Percentiles rank a stretch among this genome's conserved stretches.
Evolutionary conservation across 2,113 vertebrate genomes (phyloP).

Genomic region (Odocoileus virginianus): DNA sequence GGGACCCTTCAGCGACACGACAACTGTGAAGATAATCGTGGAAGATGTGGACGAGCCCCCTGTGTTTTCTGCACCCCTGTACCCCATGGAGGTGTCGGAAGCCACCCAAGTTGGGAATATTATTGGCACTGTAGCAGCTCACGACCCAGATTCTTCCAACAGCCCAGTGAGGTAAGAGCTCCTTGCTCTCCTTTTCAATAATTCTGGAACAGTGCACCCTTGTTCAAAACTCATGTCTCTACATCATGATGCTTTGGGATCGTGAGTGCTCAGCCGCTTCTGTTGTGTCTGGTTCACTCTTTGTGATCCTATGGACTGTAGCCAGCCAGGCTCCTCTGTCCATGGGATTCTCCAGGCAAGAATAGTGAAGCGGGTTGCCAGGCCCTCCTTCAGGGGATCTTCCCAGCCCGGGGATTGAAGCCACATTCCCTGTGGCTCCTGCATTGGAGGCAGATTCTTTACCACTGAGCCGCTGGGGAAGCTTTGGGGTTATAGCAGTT

Average conservation of each 20-base stretch:
- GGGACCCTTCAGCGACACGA: slow-evolving; percentile 92
- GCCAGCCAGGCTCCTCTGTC: neutral
- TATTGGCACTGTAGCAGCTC: slow-evolving; percentile 92
- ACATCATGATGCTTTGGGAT: neutral
- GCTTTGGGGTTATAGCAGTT: neutral
- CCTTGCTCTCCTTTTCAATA: neutral
- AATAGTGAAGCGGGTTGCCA: neutral
- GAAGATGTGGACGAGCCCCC: slow-evolving; percentile 95
- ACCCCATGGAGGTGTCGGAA: slow-evolving; percentile 92
- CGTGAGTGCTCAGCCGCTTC: neutral
- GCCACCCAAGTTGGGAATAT: slow-evolving; percentile 90
- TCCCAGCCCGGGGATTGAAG: neutral
- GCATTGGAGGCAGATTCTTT: neutral
- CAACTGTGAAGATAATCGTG: slow-evolving; percentile 90
- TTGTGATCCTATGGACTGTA: neutral
- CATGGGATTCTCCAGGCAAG: neutral
- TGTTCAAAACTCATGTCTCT: neutral
- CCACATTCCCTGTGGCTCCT: neutral
- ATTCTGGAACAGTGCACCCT: accelerated
- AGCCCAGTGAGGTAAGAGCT: slow-evolving; percentile 90
- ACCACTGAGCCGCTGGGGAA: neutral
- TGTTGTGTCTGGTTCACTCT: neutral
- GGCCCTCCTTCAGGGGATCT: neutral
- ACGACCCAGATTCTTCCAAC: slow-evolving; percentile 91
- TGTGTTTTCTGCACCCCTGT: slow-evolving; percentile 84